Evolutionary conservation across 37 sponge, comb jelly and placozoan genomes (phyloP), one percentile per base, ranked within the genome.

Genomic region (Axinella damicornis): DNA sequence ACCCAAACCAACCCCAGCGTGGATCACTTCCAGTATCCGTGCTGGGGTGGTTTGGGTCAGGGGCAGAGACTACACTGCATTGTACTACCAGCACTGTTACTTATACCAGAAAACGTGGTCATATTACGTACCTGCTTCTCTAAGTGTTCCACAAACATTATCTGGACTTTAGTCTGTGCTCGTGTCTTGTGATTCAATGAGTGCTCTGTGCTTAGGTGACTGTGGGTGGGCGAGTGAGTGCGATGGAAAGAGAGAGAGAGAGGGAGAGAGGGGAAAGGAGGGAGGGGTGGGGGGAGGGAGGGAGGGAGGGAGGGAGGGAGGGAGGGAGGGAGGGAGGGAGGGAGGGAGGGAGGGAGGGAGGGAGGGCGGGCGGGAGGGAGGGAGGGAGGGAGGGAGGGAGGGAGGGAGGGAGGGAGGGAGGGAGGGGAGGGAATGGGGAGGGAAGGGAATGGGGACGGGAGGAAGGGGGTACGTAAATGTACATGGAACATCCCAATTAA

Each of bases 141-240:
- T 37, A 84, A 33, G 52, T 79, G 83, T 9, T 77, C 83, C 46
- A 90, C 86, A 59, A 90, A 16, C 62, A 81, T 22, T 0, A 19
- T 34, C 71, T 90, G 91, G 22, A 90, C 80, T 85, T 76, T 90
- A 31, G 74, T 35, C 77, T 90, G 91, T 0, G 86, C 81, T 30
- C 62, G 35, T 5, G 82, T 79, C 55, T 63, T 85, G 33, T 46
- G 19, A 11, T 34, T 69, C 35, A 71, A 34, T 6, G 1, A 22
- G 46, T 90, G 91, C 18, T 90, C 91, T 9, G 75, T 60, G 31
- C 19, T 30, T 33, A 90, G 41, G 72, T 90, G 91, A 65, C 91
- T 90, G 82, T 24, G 58, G 18, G 71, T 21, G 68, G 4, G 65
- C 33, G 85, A n/a, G 73, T 31, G 83, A 34, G 72, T 19, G 83